Conservation (phyloP, 2,888 invertebrate species). For the Synanthedon formicaeformis region DNA sequence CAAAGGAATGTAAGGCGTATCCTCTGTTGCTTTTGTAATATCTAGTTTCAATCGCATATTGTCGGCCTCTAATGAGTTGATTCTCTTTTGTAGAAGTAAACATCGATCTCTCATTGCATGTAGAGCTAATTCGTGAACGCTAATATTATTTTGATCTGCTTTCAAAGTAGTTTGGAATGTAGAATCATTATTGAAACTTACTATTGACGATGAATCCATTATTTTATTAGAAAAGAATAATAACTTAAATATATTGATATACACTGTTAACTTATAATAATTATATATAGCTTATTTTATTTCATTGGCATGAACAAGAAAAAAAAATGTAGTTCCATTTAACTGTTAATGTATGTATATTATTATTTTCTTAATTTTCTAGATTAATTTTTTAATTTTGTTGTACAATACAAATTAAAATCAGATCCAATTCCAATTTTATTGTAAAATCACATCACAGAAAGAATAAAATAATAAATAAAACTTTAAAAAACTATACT, state of each 20-base stretch:
- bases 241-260: background rate
- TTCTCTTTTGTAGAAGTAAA: conserved; percentile 78
- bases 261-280: background rate
- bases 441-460: too few relatives aligned
- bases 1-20: conserved; percentile 33
- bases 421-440: too few relatives aligned
- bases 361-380: too few relatives aligned
- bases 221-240: background rate
- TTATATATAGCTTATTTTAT: background rate
- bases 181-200: conserved; percentile 61
- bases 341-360: too few relatives aligned
- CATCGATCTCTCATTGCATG: conserved; percentile 87
- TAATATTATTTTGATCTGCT: conserved; percentile 54
- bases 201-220: conserved; percentile 62
- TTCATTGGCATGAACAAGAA: too few relatives aligned
- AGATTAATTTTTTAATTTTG: too few relatives aligned
- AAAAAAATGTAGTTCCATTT: too few relatives aligned
- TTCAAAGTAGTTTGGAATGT: conserved; percentile 55
- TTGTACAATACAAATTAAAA: too few relatives aligned
- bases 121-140: conserved; percentile 80
- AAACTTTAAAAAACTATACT: too few relatives aligned
- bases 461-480: too few relatives aligned
- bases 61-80: conserved; percentile 79
- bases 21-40: conserved; percentile 33
- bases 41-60: conserved; percentile 74